Evolutionary conservation across 2,797 vertebrate species (phyloP).

Genomic region (Mormyrus proboscirostris): DNA sequence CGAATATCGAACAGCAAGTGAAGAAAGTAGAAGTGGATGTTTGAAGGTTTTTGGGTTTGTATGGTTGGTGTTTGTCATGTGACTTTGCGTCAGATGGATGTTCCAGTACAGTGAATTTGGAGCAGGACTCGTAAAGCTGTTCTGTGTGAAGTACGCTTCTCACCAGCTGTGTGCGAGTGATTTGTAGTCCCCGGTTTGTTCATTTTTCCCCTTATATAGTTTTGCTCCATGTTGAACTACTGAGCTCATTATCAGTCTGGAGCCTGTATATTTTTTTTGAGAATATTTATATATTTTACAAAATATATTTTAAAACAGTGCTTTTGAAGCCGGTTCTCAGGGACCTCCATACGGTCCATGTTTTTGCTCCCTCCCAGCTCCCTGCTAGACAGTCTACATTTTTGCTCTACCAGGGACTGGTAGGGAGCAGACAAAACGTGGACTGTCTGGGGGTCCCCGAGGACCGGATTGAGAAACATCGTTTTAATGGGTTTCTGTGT

Average conservation of each 20-base stretch:
- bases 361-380: background rate
- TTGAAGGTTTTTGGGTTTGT: background rate
- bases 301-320: background rate
- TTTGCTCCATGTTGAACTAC: background rate
- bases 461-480: background rate
- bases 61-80: background rate
- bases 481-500: background rate
- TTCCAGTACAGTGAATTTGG: background rate
- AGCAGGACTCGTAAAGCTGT: background rate
- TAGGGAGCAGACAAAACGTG: background rate
- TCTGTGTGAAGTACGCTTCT: background rate
- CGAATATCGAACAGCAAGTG: background rate
- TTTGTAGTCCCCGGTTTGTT: background rate
- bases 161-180: background rate
- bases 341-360: background rate
- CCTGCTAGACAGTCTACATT: background rate
- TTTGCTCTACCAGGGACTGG: background rate
- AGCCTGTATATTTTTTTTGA: background rate
- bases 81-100: background rate
- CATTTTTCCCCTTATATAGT: background rate
- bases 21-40: background rate
- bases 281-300: background rate
- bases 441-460: background rate
- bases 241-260: background rate
- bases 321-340: background rate